Conservation (phyloP, 2,888 invertebrate genomes). For the Unio pictorum region DNA sequence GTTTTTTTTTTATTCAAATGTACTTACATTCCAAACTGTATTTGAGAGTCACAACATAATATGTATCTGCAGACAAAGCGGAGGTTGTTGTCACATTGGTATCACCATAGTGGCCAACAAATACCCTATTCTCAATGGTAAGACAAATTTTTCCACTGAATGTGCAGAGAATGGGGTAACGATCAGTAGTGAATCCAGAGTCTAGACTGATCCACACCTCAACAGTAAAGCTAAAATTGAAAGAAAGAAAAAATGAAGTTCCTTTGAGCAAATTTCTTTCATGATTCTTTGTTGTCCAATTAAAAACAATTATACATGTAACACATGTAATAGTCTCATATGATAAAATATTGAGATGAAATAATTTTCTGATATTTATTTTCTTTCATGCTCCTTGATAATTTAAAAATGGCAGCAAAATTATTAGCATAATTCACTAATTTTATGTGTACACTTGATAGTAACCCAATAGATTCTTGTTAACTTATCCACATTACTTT, state of each 20-base stretch:
- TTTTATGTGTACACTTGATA: too few species aligned
- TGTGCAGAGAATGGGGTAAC: conserved; percentile 55
- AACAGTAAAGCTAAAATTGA: conserved; percentile 51
- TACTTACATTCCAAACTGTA: conserved; percentile 32
- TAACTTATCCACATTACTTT: too few species aligned
- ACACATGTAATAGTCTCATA: too few species aligned
- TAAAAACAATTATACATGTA: too few species aligned
- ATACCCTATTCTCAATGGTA: conserved; percentile 39
- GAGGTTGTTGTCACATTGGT: conserved; percentile 31
- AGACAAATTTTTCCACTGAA: conserved; percentile 47
- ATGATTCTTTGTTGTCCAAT: too few species aligned
- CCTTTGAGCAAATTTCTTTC: too few species aligned
- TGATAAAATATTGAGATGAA: not conserved
- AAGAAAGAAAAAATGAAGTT: not conserved
- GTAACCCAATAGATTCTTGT: too few species aligned
- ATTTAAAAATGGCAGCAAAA: too few species aligned
- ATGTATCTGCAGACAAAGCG: conserved; percentile 34
- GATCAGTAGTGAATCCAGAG: conserved; percentile 35
- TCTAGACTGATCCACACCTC: conserved; percentile 51
- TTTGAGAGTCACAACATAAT: conserved; percentile 51
- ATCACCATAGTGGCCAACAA: conserved; percentile 41
- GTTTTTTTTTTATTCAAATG: not conserved
- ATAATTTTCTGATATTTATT: too few species aligned
- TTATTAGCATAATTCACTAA: too few species aligned
- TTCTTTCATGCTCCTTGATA: too few species aligned